Evolutionary conservation across 2,113 vertebrate genomes (phyloP), one percentile per base, ranked within the genome.

Genomic region (Meriones unguiculatus): DNA sequence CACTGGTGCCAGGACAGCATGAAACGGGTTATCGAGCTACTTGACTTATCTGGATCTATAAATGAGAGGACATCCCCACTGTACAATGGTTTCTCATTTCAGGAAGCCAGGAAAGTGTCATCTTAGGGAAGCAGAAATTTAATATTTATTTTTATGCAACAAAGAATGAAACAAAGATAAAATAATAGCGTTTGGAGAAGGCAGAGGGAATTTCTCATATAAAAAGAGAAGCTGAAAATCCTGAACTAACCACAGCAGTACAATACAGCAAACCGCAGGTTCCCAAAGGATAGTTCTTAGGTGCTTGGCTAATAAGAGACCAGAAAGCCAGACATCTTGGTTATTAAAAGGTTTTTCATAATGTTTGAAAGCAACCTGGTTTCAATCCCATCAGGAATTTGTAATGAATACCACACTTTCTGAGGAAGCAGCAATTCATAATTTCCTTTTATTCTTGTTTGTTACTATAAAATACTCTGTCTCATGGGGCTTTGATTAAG

Each of bases 381-480:
- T 82, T 77, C 87, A 97, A 52, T 82, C 82, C 65, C 2, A 10
- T 62, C 41, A 73, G 87, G 85, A 97, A 97, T 92, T 54, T 57
- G 73, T 94, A 94, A 90, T 65, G 78, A 98, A 97, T 89, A 80
- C 11, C 57, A 93, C 20, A 62, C 97, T 95, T 97, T 96, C 32
- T 93, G 13, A 75, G 94, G 78, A 97, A 97, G 70, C 94, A 4
- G 35, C 69, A 97, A 97, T 96, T 96, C 1, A 96, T 88, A 5
- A 97, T 97, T 98, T 97, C 87, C 90, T 50, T 93, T 92, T 96
- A 97, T 97, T 97, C 77, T 38, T 95, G 35, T 86, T 97, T 97
- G 78, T 93, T 91, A 91, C n/a, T 95, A 95, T 38, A 97, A 97
- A 97, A 92, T 90, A 87, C 24, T 95, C 10, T 70, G 38, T 96